These are phyloP conservation scores for Pavo muticus DNA, from an alignment of 2,113 vertebrate species.

Conservation along the genomic window DNA sequence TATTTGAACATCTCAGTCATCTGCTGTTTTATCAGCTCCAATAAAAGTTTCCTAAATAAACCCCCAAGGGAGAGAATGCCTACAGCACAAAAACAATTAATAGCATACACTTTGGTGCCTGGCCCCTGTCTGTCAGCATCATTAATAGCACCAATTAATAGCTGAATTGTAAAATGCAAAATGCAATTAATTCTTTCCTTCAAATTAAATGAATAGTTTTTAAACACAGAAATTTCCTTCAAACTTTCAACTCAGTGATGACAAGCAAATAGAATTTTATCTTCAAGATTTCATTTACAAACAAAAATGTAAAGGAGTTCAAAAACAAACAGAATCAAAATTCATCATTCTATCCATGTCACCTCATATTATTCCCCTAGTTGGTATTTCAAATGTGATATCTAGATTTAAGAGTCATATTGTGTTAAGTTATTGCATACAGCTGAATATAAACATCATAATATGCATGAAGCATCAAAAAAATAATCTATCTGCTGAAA, in stretches of 20 bases:
- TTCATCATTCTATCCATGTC: slow-evolving; percentile 12
- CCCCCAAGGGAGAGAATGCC: not conserved
- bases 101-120: not conserved
- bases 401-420: not conserved
- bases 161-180: slow-evolving; percentile 12
- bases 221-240: not conserved
- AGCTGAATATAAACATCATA: not conserved
- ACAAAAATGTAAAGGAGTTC: not conserved
- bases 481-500: not conserved
- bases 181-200: slow-evolving; percentile 3
- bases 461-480: slow-evolving; percentile 14
- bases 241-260: not conserved
- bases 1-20: slow-evolving; percentile 2
- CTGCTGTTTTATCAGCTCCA: not conserved
- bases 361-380: not conserved
- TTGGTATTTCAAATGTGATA: slow-evolving; percentile 37
- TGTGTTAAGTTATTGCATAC: not conserved
- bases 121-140: not conserved
- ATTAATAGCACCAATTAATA: not conserved
- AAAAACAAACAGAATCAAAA: slow-evolving; percentile 35
- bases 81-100: not conserved
- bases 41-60: not conserved
- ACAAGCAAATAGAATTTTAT: not conserved
- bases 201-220: not conserved
- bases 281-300: not conserved